A percentile compares a stretch with the other conserved stretches of the same genome.
These are phyloP conservation scores for Alligator mississippiensis DNA, from an alignment of 2,113 vertebrate genomes.

Conservation along the genomic window DNA sequence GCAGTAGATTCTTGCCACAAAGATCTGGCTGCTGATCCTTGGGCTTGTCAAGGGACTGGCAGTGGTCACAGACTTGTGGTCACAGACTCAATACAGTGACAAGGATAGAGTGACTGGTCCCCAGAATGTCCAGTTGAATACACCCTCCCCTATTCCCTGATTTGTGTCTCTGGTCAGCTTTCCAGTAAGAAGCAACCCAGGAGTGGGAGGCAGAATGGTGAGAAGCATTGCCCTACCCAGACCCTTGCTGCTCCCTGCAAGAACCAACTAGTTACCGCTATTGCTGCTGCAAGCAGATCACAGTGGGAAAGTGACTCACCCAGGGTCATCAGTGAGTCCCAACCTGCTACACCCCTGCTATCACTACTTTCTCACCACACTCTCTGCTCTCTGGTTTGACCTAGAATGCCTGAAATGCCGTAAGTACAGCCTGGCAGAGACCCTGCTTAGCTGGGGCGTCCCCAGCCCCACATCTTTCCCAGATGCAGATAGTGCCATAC, in stretches of 20 bases:
- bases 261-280: fast-evolving
- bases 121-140: neutral
- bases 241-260: fast-evolving
- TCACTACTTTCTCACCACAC: neutral
- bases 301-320: neutral
- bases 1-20: neutral
- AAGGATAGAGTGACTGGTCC: neutral
- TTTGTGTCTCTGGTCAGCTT: neutral
- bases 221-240: neutral
- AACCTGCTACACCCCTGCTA: neutral
- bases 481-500: conserved; percentile 61
- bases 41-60: neutral
- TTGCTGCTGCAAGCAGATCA: too few relatives aligned
- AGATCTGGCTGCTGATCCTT: neutral
- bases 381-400: fast-evolving
- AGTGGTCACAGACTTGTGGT: neutral
- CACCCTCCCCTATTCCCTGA: neutral
- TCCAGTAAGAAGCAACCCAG: neutral
- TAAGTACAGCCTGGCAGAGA: neutral
- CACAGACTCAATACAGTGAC: too few relatives aligned
- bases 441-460: fast-evolving
- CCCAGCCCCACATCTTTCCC: neutral
- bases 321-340: fast-evolving
- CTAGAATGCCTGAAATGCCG: fast-evolving
- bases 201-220: fast-evolving